Evolutionary conservation across 2,113 vertebrate genomes (phyloP).

Genomic region (Pholis gunnellus): DNA sequence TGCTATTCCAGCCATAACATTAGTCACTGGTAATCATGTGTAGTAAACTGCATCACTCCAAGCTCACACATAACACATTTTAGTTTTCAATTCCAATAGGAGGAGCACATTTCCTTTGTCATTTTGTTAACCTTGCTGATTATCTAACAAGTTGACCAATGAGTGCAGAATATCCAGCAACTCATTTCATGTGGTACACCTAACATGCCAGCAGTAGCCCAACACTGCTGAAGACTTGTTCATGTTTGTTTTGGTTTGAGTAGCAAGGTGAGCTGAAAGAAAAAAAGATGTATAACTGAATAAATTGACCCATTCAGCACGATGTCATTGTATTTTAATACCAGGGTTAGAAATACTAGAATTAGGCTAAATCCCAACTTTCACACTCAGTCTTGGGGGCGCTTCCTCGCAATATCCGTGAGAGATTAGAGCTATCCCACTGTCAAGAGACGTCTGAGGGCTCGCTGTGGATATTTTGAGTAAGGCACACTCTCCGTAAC

Average conservation of each 20-base stretch:
- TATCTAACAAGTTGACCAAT: not conserved
- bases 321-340: not conserved
- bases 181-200: too few species aligned
- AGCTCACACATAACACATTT: not conserved
- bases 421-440: not conserved
- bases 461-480: not conserved
- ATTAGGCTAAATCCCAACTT: not conserved
- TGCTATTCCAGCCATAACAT: not conserved
- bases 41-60: not conserved
- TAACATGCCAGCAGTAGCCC: not conserved
- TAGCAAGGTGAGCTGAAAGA: too few species aligned
- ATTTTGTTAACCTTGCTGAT: not conserved
- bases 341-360: not conserved
- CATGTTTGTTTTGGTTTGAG: too few species aligned
- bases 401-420: not conserved
- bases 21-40: too few species aligned
- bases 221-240: too few species aligned
- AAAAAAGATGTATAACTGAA: too few species aligned
- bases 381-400: not conserved
- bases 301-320: too few species aligned
- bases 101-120: too few species aligned
- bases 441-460: not conserved
- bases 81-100: not conserved
- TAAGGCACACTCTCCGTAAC: not conserved
- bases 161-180: too few species aligned